These are phyloP conservation scores for Trialeurodes vaporariorum DNA, from an alignment of 1,140 invertebrate genomes.

Conservation along the genomic window DNA sequence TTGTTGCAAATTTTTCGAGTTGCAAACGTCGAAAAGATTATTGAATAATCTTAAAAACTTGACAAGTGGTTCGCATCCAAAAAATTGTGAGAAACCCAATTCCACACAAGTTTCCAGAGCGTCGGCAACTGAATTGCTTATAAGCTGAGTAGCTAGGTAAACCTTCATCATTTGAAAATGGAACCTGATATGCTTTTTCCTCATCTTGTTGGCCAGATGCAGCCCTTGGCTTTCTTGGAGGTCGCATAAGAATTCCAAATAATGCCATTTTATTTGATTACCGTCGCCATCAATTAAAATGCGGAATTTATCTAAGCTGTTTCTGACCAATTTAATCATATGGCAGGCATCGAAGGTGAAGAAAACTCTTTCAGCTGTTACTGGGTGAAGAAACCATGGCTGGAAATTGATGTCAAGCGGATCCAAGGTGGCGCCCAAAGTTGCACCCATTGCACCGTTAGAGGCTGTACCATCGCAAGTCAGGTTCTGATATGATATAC, in stretches of 20 bases:
- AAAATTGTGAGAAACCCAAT: too few relatives aligned
- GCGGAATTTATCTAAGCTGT: conserved; percentile 15
- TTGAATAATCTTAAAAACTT: neutral
- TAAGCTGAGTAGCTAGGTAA: neutral
- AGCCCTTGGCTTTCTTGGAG: neutral
- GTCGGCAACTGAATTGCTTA: conserved; percentile 1
- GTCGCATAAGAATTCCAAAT: neutral
- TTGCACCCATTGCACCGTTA: conserved; percentile 22
- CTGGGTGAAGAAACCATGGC: conserved; percentile 18
- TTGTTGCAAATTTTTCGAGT: neutral
- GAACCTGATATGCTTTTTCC: neutral
- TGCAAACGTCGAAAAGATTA: conserved; percentile 1
- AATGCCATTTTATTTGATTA: neutral
- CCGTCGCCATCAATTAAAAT: neutral
- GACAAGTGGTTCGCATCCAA: neutral
- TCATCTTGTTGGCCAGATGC: conserved; percentile 2
- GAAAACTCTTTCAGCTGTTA: conserved; percentile 10
- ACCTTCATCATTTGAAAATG: neutral
- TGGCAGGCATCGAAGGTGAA: conserved; percentile 23
- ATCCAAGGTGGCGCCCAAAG: conserved; percentile 20
- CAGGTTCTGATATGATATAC: too few relatives aligned
- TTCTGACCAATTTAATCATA: conserved; percentile 23
- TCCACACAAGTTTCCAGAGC: neutral
- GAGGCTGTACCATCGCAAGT: conserved; percentile 29
- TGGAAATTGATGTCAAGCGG: conserved; percentile 17